Evolutionary conservation across 2,113 vertebrate genomes (phyloP), one percentile per base, ranked within the genome.

Genomic region (Salvator merianae): DNA sequence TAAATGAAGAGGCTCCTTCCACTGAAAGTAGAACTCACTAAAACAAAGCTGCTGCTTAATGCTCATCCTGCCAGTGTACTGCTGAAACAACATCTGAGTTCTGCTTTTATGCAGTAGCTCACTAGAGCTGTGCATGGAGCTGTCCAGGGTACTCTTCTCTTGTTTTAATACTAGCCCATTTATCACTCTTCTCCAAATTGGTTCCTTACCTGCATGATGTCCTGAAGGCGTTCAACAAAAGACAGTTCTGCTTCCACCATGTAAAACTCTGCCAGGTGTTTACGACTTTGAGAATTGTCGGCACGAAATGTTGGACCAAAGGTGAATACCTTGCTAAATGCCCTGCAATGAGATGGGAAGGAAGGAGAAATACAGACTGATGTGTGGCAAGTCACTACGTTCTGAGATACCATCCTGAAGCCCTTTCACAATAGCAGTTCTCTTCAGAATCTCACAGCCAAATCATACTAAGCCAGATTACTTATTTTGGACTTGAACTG

Each of bases 161-260:
- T 62, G 59, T 65, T 65, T 63, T 7, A n/a, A 83, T 22, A 43
- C 16, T 76, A 18, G 62, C 28, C 38, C 26, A 28, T 5, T 3
- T 0, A 0, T 7, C 43, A 7, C 0, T 66, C 32, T 26, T 63
- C 28, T 22, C 7, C 50, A 70, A 59, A 62, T 32, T 53, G 38
- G 5, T 16, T 71, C 93, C 10, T 72, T 90, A 99, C 99, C 97
- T 97, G 94, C 88, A 96, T 98, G 75, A 99, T 90, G 88, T 99
- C 98, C 80, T 97, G 96, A 75, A 99, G 94, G 70, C 94, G 97
- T 77, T 97, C 94, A 0, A 96, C 95, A 92, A 99, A 99, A 90
- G 98, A 96, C 76, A 99, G 87, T 89, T 99, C 99, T 4, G 98
- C 99, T 92, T 99, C 99, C 85, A 99, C 97, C 99, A 99, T 99